A percentile compares a stretch with the other conserved stretches of the same genome.
Conservation (phyloP, 2,888 invertebrate genomes). For the Tholera decimalis region DNA sequence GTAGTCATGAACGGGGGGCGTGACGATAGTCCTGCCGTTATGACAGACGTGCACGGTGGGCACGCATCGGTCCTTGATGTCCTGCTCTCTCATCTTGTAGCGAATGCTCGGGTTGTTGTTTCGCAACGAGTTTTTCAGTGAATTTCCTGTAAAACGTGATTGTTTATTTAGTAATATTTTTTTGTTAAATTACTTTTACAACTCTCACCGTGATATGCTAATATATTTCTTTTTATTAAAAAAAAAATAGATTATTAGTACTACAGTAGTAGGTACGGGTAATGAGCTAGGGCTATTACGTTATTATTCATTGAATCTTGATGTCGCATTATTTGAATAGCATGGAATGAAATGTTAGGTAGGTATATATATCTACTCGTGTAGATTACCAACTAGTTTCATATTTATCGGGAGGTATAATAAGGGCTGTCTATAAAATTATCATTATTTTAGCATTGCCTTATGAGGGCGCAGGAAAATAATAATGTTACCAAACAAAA, state of each 20-base stretch:
- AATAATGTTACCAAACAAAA: background rate
- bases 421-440: background rate
- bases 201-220: background rate
- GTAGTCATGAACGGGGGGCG: constrained; percentile 41
- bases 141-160: constrained; percentile 59
- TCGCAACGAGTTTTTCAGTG: constrained; percentile 74
- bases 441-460: too few relatives aligned
- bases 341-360: background rate
- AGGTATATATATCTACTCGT: too few relatives aligned
- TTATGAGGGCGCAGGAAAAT: too few relatives aligned
- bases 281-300: background rate
- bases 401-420: too few relatives aligned
- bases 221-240: background rate
- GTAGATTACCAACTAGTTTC: background rate
- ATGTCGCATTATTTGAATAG: background rate
- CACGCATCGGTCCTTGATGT: constrained; percentile 44
- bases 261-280: too few relatives aligned
- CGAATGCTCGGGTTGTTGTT: constrained; percentile 69
- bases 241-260: too few relatives aligned
- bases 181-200: background rate
- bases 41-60: constrained; percentile 61
- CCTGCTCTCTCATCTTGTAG: constrained; percentile 54
- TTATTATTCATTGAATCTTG: constrained; percentile 7
- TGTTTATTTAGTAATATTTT: background rate
- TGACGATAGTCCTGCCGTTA: constrained; percentile 49